Percentiles rank a stretch among this genome's conserved stretches.
These are phyloP conservation scores for Tokudaia tokunoshimensis DNA, from an alignment of 2,797 vertebrate genomes.

Conservation along the genomic window DNA sequence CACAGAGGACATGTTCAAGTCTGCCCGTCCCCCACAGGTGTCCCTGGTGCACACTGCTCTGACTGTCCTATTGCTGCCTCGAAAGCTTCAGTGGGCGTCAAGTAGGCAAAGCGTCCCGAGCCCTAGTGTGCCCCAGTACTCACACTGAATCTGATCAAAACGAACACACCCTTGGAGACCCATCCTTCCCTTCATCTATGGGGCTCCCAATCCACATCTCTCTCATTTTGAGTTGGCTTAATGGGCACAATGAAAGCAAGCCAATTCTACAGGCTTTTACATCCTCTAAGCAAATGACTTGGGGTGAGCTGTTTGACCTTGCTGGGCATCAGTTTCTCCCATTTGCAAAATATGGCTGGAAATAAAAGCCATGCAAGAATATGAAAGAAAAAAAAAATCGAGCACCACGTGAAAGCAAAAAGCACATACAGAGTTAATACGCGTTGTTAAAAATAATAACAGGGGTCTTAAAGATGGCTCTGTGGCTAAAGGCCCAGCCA, in stretches of 20 bases:
- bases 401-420: neutral
- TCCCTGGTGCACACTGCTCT: neutral
- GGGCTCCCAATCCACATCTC: too few species aligned
- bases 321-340: neutral
- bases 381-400: neutral
- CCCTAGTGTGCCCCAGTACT: too few species aligned
- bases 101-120: neutral
- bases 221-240: neutral
- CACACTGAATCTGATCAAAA: neutral
- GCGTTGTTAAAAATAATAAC: neutral
- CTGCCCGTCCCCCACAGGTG: neutral
- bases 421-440: neutral
- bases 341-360: neutral
- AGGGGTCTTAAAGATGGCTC: neutral
- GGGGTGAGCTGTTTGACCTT: neutral
- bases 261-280: neutral
- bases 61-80: accelerated
- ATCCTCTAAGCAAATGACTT: neutral
- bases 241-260: neutral
- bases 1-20: too few species aligned
- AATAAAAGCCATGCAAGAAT: neutral
- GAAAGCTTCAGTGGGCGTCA: too few species aligned
- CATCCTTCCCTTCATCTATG: too few species aligned
- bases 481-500: neutral
- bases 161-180: neutral